Evolutionary conservation across 2,888 invertebrate genomes (phyloP), one percentile per base, ranked within the genome.

Genomic region (Cheiracanthium punctorium): DNA sequence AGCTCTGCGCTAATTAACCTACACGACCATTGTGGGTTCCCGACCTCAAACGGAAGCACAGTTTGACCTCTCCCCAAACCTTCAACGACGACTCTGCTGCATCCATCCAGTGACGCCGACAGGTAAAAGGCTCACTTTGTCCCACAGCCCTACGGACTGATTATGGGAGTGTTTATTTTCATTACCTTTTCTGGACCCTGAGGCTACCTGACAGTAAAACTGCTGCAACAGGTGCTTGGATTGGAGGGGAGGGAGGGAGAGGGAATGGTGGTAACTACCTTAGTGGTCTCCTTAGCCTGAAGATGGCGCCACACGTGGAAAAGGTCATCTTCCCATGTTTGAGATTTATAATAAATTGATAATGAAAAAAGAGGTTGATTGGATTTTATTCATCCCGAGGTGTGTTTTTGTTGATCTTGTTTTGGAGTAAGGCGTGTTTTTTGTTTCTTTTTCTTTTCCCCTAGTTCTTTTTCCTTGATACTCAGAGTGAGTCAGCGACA

Each of bases 281-380:
- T 70, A 32, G 71, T 12, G 67, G 48, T 41, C 52, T 67, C 73
- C 73, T 80, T 80, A 73, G n/a, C 33, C 37, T 0, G 20, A 69
- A 29, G 73, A 64, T 75, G 75, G 70, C 71, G 43, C 43, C 67
- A 58, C 37, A 48, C 29, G 24, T 30, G 28, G 43, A 70, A 75
- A 79, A 84, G 84, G 84, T 84, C 84, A 84, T 73, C 79, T 84
- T 84, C 84, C 77, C 84, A 84, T 64, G 84, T 73, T 32, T 24
- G 17, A 69, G 37, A 30, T 48, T 4, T 24, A 37, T 41, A 82
- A 71, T 48, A 71, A 82, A 71, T 74, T 65, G 65, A 76, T 79
- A 84, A 84, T 79, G 73, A 70, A 84, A 84, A 79, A 77, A 82
- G 72, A 72, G 32, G 84, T 79, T 84, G 84, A 84, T 84, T 84